These are phyloP conservation scores for Agriotes lineatus DNA, from an alignment of 2,888 invertebrate species.

Conservation along the genomic window DNA sequence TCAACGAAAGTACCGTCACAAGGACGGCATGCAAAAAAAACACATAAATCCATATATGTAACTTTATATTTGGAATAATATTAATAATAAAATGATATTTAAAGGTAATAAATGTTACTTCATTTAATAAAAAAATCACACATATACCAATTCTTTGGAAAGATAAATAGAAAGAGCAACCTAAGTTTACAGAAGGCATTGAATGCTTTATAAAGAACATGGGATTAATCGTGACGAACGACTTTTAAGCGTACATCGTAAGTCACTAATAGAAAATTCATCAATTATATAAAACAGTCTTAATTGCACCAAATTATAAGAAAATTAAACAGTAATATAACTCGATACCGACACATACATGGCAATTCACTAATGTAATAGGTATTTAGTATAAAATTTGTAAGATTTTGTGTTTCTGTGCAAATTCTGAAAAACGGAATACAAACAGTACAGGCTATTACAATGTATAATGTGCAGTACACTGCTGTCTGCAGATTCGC, in stretches of 20 bases:
- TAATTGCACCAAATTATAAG: conserved; percentile 63
- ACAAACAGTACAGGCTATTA: conserved; percentile 46
- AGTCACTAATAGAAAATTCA: conserved; percentile 24
- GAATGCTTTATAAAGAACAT: conserved; percentile 38
- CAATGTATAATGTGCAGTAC: conserved; percentile 38
- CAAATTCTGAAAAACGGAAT: conserved; percentile 47
- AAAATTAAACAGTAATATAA: conserved; percentile 37
- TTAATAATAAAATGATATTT: conserved; percentile 54
- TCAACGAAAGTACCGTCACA: too few relatives aligned
- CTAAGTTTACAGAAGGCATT: conserved; percentile 45
- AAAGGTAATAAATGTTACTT: conserved; percentile 51
- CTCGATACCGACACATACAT: conserved; percentile 35
- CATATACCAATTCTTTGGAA: conserved; percentile 66
- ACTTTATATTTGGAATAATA: conserved; percentile 46
- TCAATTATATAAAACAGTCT: conserved; percentile 61
- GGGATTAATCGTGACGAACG: conserved; percentile 19
- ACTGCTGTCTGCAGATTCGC: conserved; percentile 39
- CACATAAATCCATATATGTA: conserved; percentile 34
- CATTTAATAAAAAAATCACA: conserved; percentile 60
- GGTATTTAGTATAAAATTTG: conserved; percentile 55
- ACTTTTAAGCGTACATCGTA: conserved; percentile 25
- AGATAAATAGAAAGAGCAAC: conserved; percentile 51
- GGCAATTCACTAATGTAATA: conserved; percentile 34
- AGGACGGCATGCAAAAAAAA: too few relatives aligned
- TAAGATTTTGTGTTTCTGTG: conserved; percentile 51